A percentile compares a stretch with the other conserved stretches of the same genome.
These are phyloP conservation scores for Galeopsomyia nigrocyanea DNA, from an alignment of 2,888 invertebrate genomes.

Conservation along the genomic window DNA sequence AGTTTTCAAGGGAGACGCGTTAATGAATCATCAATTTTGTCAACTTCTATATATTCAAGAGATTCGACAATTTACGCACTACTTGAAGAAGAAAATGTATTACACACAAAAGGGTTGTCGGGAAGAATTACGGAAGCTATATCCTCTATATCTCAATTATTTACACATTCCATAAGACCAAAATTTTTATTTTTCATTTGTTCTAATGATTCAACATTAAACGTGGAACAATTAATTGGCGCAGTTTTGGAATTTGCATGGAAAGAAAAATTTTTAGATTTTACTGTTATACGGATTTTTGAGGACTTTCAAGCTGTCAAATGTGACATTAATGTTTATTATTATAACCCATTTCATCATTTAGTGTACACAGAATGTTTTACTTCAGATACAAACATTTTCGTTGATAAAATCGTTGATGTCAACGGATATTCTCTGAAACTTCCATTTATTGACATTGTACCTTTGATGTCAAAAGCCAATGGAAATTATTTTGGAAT, in stretches of 20 bases:
- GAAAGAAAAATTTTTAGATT: not conserved
- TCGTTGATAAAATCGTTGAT: constrained; percentile 6
- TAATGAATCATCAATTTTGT: not conserved
- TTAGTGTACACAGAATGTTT: not conserved
- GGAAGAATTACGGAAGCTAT: not conserved
- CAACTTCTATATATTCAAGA: not conserved
- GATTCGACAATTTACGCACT: not conserved
- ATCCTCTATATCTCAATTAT: not conserved
- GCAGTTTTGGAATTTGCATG: not conserved
- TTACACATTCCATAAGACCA: not conserved
- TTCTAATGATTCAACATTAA: not conserved
- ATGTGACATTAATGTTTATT: constrained; percentile 2
- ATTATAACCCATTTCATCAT: not conserved
- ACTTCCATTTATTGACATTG: not conserved
- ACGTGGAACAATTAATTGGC: not conserved
- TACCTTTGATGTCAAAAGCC: not conserved
- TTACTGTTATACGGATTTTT: not conserved
- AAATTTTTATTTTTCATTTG: constrained; percentile 2
- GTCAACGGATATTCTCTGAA: constrained; percentile 1
- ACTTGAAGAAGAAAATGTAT: not conserved
- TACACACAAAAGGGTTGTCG: not conserved
- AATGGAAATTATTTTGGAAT: not conserved
- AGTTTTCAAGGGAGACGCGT: too few relatives aligned
- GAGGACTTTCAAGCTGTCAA: not conserved
- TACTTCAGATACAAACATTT: not conserved